Evolutionary conservation across 2,888 invertebrate genomes (phyloP), one percentile per base, ranked within the genome.

Genomic region (Mythimna impura): DNA sequence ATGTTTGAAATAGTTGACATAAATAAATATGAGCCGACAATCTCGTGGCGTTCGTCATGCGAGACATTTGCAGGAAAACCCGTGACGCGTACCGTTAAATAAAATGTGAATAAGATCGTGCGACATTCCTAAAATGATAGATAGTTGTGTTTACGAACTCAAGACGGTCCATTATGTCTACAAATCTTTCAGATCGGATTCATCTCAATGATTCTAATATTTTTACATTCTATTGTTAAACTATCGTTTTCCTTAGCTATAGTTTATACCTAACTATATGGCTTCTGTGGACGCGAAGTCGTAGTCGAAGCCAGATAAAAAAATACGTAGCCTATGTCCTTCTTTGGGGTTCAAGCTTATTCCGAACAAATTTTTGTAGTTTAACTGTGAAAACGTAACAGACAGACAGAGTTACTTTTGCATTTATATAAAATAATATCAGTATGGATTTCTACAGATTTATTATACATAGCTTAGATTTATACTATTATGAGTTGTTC

Each of bases 21-120:
- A 76, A 75, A 78, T 76, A 69, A 76, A 58, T 76, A 57, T 57
- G 34, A 57, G 61, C 25, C n/a, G 17, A n/a, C 60, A 64, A 57
- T 64, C 47, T 71, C 52, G 60, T 20, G 20, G 30, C 52, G 57
- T 79, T 81, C 67, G 81, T 76, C 71, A 71, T 43, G 22, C 36
- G 66, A 64, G 30, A 64, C 43, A 55, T 65, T 72, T 76, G 78
- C 67, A 62, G 65, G 62, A 68, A 81, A 79, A 82, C 72, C 67
- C 61, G 67, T 62, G 67, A 77, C 65, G 71, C 9, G 36, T 17
- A 4, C 17, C 12, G 20, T 14, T 58, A n/a, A 66, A 65, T 63
- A 58, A 36, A 7, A 66, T 50, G 22, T 36, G 22, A 34, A 3
- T 14, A 40, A 67, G 20, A 62, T 22, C 8, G 17, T 20, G 36